phyloP scores from a whole-genome alignment of 2,797 vertebrate genomes.

The Cynodonichthys magdalenae region DNA sequence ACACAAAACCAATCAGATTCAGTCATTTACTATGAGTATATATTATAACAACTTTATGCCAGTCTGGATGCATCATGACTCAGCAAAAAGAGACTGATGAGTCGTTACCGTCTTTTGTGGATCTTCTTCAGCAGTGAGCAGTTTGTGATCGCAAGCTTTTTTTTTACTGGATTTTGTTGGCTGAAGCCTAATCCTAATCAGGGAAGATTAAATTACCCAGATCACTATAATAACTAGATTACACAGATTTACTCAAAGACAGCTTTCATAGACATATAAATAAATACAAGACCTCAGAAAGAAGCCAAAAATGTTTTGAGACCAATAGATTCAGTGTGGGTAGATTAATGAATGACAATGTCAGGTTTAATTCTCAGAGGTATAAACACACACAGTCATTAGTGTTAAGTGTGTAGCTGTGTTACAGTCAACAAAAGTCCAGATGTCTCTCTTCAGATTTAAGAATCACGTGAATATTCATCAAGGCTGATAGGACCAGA shows the following conservation, averaged over 20 bases:
- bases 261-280: not conserved
- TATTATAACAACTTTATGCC: not conserved
- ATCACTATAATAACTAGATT: conserved; percentile 70
- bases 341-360: not conserved
- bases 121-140: conserved; percentile 23
- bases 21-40: not conserved
- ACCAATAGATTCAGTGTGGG: conserved; percentile 2
- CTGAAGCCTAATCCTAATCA: conserved; percentile 67
- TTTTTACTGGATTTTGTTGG: conserved; percentile 62
- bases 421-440: conserved; percentile 62
- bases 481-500: conserved; percentile 45
- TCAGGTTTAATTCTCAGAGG: conserved; percentile 1
- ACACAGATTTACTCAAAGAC: conserved; percentile 28
- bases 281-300: too few relatives aligned
- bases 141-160: conserved; percentile 25
- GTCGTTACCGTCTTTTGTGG: not conserved
- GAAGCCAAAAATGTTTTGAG: too few relatives aligned
- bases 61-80: not conserved
- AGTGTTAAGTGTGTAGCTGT: conserved; percentile 50
- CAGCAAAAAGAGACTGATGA: not conserved
- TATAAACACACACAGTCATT: conserved; percentile 13
- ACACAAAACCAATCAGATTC: not conserved
- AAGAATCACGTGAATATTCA: conserved; percentile 71
- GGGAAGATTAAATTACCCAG: conserved; percentile 65
- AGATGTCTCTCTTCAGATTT: conserved; percentile 64